These are phyloP conservation scores for Camponotus pennsylvanicus DNA, from an alignment of 1,140 invertebrate genomes.

Conservation along the genomic window DNA sequence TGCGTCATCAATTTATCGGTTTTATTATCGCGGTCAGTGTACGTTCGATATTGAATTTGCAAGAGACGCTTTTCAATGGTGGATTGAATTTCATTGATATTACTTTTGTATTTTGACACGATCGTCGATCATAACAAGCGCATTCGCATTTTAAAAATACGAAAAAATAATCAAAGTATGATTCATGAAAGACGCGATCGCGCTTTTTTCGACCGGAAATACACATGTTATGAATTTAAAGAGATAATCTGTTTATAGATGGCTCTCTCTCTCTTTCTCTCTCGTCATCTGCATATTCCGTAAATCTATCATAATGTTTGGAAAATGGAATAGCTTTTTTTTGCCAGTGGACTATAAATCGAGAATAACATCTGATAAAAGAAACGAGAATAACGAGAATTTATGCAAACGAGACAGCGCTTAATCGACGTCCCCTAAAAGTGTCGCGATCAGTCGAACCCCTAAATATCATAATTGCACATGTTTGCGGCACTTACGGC, in stretches of 20 bases:
- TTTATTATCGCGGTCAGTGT: slow-evolving; percentile 23
- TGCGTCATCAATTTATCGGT: slow-evolving; percentile 52
- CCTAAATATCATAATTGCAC: slow-evolving; percentile 60
- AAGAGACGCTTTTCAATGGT: slow-evolving; percentile 30
- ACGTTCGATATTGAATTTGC: slow-evolving; percentile 38
- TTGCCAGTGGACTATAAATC: not conserved
- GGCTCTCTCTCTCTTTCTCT: not conserved
- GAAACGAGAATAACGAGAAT: not conserved
- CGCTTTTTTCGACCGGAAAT: slow-evolving; percentile 17
- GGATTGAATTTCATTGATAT: slow-evolving; percentile 49
- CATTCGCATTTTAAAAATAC: not conserved
- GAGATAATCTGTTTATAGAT: slow-evolving; percentile 14
- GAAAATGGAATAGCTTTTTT: not conserved
- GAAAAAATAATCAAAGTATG: slow-evolving; percentile 26
- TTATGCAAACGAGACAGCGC: not conserved
- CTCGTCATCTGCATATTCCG: slow-evolving; percentile 23
- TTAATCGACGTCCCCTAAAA: not conserved
- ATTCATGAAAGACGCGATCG: slow-evolving; percentile 28
- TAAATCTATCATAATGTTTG: slow-evolving; percentile 37
- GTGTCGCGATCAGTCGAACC: not conserved
- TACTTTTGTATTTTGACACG: slow-evolving; percentile 6
- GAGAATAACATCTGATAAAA: not conserved
- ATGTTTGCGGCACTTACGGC: slow-evolving; percentile 60
- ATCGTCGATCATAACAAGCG: slow-evolving; percentile 1
- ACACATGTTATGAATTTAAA: slow-evolving; percentile 4